These are phyloP conservation scores for Actinopyga echinites DNA, from an alignment of 53 echinoderm and acorn worm genomes.

Conservation along the genomic window DNA sequence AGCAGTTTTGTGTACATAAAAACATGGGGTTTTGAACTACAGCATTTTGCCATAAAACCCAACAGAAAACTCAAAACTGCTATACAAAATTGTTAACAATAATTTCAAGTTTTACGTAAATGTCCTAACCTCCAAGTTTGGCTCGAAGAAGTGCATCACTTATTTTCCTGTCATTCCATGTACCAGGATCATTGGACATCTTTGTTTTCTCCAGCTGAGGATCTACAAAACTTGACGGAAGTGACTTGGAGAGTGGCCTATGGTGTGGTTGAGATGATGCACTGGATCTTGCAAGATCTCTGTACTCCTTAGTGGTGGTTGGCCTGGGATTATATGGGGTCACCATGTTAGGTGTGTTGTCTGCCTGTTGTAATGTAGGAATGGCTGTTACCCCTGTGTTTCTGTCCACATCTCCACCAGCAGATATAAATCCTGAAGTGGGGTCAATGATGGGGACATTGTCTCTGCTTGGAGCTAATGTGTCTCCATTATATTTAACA, in stretches of 20 bases:
- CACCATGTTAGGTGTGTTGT: constrained; percentile 85
- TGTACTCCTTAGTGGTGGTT: constrained; percentile 72
- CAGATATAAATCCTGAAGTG: constrained; percentile 86
- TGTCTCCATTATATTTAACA: constrained; percentile 95
- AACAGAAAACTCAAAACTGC: no score
- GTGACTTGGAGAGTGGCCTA: constrained; percentile 29
- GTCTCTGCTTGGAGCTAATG: constrained; percentile 82
- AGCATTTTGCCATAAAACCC: no score
- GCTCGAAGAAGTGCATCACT: constrained; percentile 89
- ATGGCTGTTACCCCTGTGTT: constrained; percentile 72
- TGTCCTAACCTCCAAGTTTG: constrained; percentile 76
- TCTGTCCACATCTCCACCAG: constrained; percentile 85
- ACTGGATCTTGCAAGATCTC: constrained; percentile 51
- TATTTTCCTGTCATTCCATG: constrained; percentile 84
- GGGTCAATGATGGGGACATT: constrained; percentile 88
- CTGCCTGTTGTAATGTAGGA: constrained; percentile 77
- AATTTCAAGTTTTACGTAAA: no score
- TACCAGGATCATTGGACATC: constrained; percentile 83
- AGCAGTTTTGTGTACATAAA: no score
- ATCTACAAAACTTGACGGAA: constrained; percentile 37
- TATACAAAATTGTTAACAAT: no score
- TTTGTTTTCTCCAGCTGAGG: constrained; percentile 59
- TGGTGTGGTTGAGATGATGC: not conserved
- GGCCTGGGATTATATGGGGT: constrained; percentile 77
- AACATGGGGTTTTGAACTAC: no score